phyloP scores from a whole-genome alignment of 2,888 invertebrate genomes.

The Diachrysia chrysitis region DNA sequence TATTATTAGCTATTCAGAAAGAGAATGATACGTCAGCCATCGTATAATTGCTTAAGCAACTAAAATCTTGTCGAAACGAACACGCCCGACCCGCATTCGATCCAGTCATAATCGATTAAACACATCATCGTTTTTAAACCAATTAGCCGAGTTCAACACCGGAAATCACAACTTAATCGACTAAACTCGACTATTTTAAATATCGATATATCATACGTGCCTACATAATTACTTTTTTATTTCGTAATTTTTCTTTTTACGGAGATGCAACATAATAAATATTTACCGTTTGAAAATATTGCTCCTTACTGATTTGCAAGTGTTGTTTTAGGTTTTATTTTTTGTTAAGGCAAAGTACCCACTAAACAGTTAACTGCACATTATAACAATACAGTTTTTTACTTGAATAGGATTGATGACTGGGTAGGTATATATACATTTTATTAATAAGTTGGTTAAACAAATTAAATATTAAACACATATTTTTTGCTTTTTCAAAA shows the following conservation, averaged over 20 bases:
- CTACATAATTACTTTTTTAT: not conserved
- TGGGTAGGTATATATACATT: too few relatives aligned
- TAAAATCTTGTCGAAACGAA: not conserved
- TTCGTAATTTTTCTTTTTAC: not conserved
- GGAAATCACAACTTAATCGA: slow-evolving; percentile 49
- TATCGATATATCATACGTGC: slow-evolving; percentile 19
- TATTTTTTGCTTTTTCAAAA: too few relatives aligned
- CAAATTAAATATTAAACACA: too few relatives aligned
- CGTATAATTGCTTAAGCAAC: slow-evolving; percentile 1
- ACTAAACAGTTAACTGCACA: too few relatives aligned
- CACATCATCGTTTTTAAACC: slow-evolving; percentile 31
- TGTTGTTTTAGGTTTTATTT: too few relatives aligned
- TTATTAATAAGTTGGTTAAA: too few relatives aligned
- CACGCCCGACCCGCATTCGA: slow-evolving; percentile 26
- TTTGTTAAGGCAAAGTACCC: too few relatives aligned
- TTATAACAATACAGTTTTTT: too few relatives aligned
- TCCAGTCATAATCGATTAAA: slow-evolving; percentile 47
- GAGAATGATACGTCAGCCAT: not conserved
- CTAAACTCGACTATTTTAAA: slow-evolving; percentile 23
- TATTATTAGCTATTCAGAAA: not conserved
- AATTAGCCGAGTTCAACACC: slow-evolving; percentile 50
- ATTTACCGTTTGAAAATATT: not conserved
- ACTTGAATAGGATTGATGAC: too few relatives aligned
- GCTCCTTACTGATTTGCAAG: too few relatives aligned
- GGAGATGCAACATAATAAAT: not conserved